phyloP scores from a whole-genome alignment of 2,888 invertebrate genomes.

The Aporophyla nigra region DNA sequence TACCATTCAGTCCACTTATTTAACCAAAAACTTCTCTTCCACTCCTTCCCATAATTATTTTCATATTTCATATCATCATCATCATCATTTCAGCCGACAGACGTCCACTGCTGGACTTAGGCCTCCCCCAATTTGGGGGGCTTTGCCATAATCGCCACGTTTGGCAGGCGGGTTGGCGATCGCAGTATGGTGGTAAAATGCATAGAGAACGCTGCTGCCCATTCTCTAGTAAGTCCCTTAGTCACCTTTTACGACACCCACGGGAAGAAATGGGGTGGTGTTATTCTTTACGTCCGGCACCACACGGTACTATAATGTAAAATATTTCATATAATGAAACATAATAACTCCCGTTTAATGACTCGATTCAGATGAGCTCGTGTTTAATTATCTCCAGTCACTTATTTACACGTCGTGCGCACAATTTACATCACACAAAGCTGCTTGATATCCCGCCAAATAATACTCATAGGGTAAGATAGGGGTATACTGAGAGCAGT shows the following conservation, averaged over 20 bases:
- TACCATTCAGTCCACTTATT: not conserved
- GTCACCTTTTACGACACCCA: too few species aligned
- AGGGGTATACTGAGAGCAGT: constrained; percentile 28
- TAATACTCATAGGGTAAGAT: constrained; percentile 63
- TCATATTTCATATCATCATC: not conserved
- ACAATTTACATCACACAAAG: constrained; percentile 61
- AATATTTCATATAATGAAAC: constrained; percentile 19
- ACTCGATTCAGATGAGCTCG: constrained; percentile 32
- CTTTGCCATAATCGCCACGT: too few species aligned
- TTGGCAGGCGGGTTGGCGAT: too few species aligned
- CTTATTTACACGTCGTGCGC: constrained; percentile 43
- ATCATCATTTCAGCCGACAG: too few species aligned
- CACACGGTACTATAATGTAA: too few species aligned
- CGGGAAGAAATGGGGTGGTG: too few species aligned
- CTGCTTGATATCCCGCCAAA: constrained; percentile 64
- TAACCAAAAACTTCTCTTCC: not conserved
- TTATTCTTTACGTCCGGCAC: too few species aligned
- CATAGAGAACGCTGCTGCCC: too few species aligned
- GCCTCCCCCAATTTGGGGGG: too few species aligned
- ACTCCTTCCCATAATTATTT: not conserved
- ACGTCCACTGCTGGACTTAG: too few species aligned
- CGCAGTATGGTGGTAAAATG: too few species aligned
- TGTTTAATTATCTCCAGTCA: constrained; percentile 54
- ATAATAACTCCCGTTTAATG: constrained; percentile 3
- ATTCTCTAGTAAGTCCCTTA: too few species aligned